These are phyloP conservation scores for Melipona beecheii DNA, from an alignment of 2,888 invertebrate genomes.

Conservation along the genomic window DNA sequence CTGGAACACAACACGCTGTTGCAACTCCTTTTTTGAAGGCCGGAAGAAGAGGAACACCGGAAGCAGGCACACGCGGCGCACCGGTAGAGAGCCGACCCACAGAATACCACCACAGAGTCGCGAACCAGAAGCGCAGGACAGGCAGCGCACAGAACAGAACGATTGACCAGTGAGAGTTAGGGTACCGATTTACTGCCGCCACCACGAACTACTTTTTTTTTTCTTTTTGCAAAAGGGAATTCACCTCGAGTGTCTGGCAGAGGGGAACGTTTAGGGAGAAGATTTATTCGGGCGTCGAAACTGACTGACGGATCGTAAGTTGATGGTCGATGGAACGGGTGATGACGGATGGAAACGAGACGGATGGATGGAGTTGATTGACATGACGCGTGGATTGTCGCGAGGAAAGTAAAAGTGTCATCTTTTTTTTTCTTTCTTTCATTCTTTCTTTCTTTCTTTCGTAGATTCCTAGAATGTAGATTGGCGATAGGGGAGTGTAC, in stretches of 20 bases:
- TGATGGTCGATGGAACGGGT: not conserved
- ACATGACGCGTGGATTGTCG: too few species aligned
- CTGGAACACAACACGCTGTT: constrained; percentile 97
- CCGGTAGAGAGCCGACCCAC: constrained; percentile 78
- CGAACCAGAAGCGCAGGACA: constrained; percentile 82
- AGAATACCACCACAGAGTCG: constrained; percentile 81
- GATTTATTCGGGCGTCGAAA: not conserved
- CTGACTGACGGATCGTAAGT: not conserved
- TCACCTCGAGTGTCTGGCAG: constrained; percentile 69
- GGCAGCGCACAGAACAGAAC: constrained; percentile 82
- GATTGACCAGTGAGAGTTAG: constrained; percentile 81
- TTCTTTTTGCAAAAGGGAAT: constrained; percentile 59
- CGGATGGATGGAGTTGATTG: not conserved
- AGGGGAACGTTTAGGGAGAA: constrained; percentile 19
- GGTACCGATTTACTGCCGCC: constrained; percentile 74
- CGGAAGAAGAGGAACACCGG: constrained; percentile 74
- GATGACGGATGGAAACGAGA: not conserved
- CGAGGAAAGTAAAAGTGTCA: too few species aligned
- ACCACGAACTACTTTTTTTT: constrained; percentile 63
- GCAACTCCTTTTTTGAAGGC: constrained; percentile 89
- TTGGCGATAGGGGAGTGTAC: not conserved
- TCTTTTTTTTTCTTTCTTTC: too few species aligned
- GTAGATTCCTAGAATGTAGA: too few species aligned
- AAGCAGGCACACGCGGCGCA: constrained; percentile 73
- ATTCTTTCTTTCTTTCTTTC: too few species aligned